These are phyloP conservation scores for Megalops atlanticus DNA, from an alignment of 2,113 vertebrate species.

Conservation along the genomic window DNA sequence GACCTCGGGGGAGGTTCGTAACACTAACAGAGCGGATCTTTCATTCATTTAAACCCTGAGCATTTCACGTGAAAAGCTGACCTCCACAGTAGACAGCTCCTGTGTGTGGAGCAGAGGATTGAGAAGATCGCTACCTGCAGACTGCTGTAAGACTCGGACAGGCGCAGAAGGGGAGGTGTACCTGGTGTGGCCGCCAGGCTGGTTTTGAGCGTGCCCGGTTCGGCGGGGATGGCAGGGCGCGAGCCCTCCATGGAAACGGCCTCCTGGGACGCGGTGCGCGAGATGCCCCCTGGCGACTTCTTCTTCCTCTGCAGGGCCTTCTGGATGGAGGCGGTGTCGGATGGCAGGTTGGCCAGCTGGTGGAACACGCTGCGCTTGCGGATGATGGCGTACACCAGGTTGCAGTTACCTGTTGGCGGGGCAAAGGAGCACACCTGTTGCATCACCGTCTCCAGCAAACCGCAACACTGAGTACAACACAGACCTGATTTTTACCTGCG, in stretches of 20 bases:
- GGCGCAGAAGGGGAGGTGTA: slow-evolving; percentile 43
- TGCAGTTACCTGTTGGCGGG: slow-evolving; percentile 85
- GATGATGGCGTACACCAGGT: slow-evolving; percentile 94
- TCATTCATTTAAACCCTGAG: too few relatives aligned
- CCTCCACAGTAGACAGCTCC: too few relatives aligned
- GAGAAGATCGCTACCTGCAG: too few relatives aligned
- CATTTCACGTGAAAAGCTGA: too few relatives aligned
- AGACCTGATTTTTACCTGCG: too few relatives aligned
- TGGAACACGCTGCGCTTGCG: slow-evolving; percentile 94
- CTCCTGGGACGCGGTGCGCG: slow-evolving; percentile 90
- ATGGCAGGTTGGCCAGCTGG: slow-evolving; percentile 91
- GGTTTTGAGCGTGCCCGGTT: slow-evolving; percentile 89
- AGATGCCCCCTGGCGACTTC: slow-evolving; percentile 80
- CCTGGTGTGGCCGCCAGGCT: slow-evolving; percentile 94
- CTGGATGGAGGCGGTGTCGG: slow-evolving; percentile 82
- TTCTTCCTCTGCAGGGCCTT: slow-evolving; percentile 89
- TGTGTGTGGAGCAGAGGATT: too few relatives aligned
- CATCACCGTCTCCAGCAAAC: too few relatives aligned
- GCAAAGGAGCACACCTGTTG: not conserved
- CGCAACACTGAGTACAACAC: too few relatives aligned
- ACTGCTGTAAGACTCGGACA: too few relatives aligned
- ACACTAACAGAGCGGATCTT: too few relatives aligned
- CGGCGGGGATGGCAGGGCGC: slow-evolving; percentile 86
- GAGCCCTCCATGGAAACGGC: slow-evolving; percentile 94
- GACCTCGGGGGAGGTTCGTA: too few relatives aligned